Evolutionary conservation across 2,113 vertebrate genomes (phyloP).

Genomic region (Stegostoma tigrinum): DNA sequence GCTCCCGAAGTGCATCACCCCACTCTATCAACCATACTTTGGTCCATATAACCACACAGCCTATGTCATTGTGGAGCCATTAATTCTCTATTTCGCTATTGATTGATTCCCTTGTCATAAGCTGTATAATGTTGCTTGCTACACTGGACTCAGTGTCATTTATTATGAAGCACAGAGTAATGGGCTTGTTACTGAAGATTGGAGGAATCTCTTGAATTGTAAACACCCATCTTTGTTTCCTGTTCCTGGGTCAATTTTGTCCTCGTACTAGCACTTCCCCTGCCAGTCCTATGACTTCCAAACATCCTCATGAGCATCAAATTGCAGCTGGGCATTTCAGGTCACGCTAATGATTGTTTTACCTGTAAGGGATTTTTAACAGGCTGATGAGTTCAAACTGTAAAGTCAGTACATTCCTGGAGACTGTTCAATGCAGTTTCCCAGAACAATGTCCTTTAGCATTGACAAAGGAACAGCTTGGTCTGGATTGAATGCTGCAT

Average conservation of each 20-base stretch:
- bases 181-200: too few relatives aligned
- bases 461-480: neutral
- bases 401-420: too few relatives aligned
- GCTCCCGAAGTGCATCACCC: neutral
- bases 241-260: too few relatives aligned
- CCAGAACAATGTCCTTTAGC: neutral
- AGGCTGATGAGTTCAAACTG: neutral
- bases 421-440: neutral
- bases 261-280: too few relatives aligned
- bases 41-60: neutral
- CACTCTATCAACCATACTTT: neutral
- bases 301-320: too few relatives aligned
- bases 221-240: too few relatives aligned
- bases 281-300: too few relatives aligned
- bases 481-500: neutral
- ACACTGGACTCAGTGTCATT: too few relatives aligned
- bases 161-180: too few relatives aligned
- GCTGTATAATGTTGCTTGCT: too few relatives aligned
- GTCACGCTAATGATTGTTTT: neutral
- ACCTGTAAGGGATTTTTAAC: neutral
- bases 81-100: neutral
- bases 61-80: neutral
- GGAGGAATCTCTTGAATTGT: too few relatives aligned
- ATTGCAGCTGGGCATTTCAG: neutral
- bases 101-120: neutral